Conservation (phyloP, 2,113 vertebrate genomes). For the Sisor rabdophorus region DNA sequence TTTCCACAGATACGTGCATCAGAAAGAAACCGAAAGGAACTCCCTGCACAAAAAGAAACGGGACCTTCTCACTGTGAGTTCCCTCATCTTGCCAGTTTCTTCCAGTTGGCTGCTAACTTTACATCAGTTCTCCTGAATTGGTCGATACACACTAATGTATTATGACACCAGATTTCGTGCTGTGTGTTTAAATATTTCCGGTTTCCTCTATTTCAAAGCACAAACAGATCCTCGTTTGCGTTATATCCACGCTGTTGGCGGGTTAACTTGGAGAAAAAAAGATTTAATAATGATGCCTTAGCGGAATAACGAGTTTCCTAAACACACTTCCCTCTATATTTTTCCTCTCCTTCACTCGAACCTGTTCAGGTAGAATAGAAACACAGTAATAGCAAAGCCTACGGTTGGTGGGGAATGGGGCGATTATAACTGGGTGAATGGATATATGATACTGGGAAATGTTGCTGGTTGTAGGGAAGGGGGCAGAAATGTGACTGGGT, state of each 20-base stretch:
- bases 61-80: too few relatives aligned
- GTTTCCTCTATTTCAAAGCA: neutral
- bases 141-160: conserved; percentile 27
- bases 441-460: neutral
- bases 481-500: neutral
- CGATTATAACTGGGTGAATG: too few relatives aligned
- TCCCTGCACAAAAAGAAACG: neutral
- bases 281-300: neutral
- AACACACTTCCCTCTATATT: too few relatives aligned
- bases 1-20: too few relatives aligned
- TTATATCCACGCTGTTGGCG: neutral
- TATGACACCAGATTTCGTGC: conserved; percentile 1
- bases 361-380: too few relatives aligned
- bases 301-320: neutral
- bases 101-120: neutral
- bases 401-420: too few relatives aligned
- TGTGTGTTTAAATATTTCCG: conserved; percentile 49
- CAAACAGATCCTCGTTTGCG: neutral
- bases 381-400: too few relatives aligned
- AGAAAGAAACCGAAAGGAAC: too few relatives aligned
- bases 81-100: too few relatives aligned
- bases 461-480: neutral
- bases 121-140: neutral
- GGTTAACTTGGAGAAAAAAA: neutral
- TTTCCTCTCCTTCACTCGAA: too few relatives aligned